Conservation (phyloP, 30 jellyfish, hydroid and myxozoan species). For the Chrysaora quinquecirrha region DNA sequence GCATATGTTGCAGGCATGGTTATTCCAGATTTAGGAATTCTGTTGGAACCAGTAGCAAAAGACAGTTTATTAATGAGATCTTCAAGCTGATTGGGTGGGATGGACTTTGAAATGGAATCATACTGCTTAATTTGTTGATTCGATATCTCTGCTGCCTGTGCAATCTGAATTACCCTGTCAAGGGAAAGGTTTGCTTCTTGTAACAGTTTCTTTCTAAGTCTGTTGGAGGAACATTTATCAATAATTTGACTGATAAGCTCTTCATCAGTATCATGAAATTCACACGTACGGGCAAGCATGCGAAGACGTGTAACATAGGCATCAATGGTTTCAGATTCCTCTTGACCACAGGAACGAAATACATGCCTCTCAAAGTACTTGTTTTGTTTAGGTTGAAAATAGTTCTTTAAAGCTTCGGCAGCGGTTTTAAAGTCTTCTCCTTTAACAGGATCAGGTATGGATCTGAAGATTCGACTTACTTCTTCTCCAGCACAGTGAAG, state of each 20-base stretch:
- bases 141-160: slow-evolving; percentile 14
- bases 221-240: slow-evolving; percentile 24
- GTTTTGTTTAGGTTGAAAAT: slow-evolving; percentile 24
- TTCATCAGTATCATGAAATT: slow-evolving; percentile 17
- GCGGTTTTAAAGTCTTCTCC: neutral
- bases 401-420: neutral
- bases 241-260: slow-evolving; percentile 13
- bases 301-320: slow-evolving; percentile 27
- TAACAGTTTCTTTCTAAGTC: slow-evolving; percentile 33
- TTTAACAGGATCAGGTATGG: slow-evolving; percentile 37
- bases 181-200: slow-evolving; percentile 24
- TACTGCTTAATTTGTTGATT: slow-evolving; percentile 46
- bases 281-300: slow-evolving; percentile 6
- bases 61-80: neutral
- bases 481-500: slow-evolving; percentile 52
- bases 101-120: neutral
- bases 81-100: neutral
- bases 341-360: slow-evolving; percentile 22
- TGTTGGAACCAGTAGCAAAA: slow-evolving; percentile 2
- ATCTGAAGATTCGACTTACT: slow-evolving; percentile 7
- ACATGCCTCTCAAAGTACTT: slow-evolving; percentile 44
- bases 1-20: neutral
- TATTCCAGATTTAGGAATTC: neutral
- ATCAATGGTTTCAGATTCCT: slow-evolving; percentile 6
- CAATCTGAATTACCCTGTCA: slow-evolving; percentile 22